These are phyloP conservation scores for Oostethus manadensis DNA, from an alignment of 2,113 vertebrate species.

Conservation along the genomic window DNA sequence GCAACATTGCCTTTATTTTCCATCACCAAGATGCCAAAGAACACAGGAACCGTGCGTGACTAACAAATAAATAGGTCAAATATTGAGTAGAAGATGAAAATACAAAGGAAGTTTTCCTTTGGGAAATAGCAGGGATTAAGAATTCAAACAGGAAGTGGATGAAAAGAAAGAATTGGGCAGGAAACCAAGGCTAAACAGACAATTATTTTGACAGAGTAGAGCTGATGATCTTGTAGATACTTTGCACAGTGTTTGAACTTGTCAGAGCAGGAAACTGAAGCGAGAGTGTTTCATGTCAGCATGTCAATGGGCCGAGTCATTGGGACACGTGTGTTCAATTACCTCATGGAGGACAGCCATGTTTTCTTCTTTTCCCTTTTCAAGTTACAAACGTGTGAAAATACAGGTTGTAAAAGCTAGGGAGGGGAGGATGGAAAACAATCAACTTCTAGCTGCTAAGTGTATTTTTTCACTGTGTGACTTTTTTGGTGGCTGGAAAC, in stretches of 20 bases:
- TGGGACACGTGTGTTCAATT: slow-evolving; percentile 8
- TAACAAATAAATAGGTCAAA: slow-evolving; percentile 1
- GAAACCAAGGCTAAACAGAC: slow-evolving; percentile 5
- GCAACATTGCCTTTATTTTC: neutral
- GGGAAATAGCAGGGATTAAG: slow-evolving; percentile 7
- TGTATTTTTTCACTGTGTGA: neutral
- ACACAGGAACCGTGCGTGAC: neutral
- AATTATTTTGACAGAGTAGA: neutral
- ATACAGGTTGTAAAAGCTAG: slow-evolving; percentile 4
- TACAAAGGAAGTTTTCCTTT: neutral
- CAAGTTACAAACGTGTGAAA: neutral
- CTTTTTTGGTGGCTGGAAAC: neutral
- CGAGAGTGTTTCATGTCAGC: slow-evolving; percentile 8
- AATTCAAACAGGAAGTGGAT: neutral
- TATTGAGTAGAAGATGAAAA: neutral
- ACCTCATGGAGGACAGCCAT: slow-evolving; percentile 5
- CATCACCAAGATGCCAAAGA: neutral
- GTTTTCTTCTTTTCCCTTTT: slow-evolving; percentile 1
- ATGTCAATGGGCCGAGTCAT: slow-evolving; percentile 5
- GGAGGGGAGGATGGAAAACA: slow-evolving; percentile 1
- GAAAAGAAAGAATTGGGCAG: slow-evolving; percentile 1
- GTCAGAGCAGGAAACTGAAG: neutral
- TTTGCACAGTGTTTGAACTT: slow-evolving; percentile 8
- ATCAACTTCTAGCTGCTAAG: neutral
- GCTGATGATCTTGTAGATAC: slow-evolving; percentile 1